Base-by-base conservation (phyloP, 2,113 vertebrate genomes). In the Lampris incognitus region DNA sequence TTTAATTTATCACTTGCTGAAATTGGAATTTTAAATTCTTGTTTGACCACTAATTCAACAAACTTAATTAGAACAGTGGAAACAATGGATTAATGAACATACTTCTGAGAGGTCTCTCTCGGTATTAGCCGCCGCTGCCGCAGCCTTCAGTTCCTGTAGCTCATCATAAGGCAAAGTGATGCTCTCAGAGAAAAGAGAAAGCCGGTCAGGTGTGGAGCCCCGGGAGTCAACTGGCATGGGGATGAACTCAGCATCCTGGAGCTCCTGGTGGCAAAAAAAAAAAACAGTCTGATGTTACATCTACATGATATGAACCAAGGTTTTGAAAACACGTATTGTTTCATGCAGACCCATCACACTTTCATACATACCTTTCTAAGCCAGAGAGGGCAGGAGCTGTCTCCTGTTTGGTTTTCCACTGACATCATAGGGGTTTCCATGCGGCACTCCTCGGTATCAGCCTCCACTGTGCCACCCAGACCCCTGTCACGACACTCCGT, bases 301-400 rank as follows among this genome's bases (percentile, higher is more conserved):
- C 9, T 6, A 6, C 7, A 13, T 37, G 4, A 54, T 9, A 40
- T 63, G 65, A 63, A 36, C 13, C 0, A 24, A 59, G 2, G 11
- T 49, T 24, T 71, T 2, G 1, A 44, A 48, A 69, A 5, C 54
- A 9, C 9, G 67, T 44, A 8, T 36, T 46, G 57, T 24, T 24
- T 24, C 24, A 24, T 24, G 24, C 24, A 24, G 24, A 24, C 24
- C 24, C 24, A 24, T 24, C 24, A 24, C 24, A 24, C 36, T 59
- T 54, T 66, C 1, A 41, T 0, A 70, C 76, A 88, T 92, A 99
- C 98, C 97, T 97, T 96, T 66, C 93, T 94, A 49, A 99, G 95
- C 98, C 98, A 99, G 57, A 97, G 93, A 48, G 98, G 98, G 69
- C 98, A 99, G 65, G 97, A 99, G 91, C 97, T 99, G 87, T 95